Conservation (phyloP, 2,888 invertebrate species). For the Scaptomyza tumidula region DNA sequence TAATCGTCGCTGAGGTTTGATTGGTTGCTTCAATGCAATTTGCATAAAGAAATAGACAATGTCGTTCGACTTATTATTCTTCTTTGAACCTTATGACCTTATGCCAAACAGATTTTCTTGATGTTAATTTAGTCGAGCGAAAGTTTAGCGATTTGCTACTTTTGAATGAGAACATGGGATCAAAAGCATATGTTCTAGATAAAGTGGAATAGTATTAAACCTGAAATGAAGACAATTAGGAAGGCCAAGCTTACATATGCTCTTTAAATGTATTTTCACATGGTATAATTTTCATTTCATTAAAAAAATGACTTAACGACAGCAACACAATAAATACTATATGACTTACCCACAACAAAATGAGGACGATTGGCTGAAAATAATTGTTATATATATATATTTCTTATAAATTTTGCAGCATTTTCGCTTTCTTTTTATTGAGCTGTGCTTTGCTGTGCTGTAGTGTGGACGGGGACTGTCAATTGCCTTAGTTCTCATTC, state of each 20-base stretch:
- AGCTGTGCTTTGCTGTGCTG: constrained; percentile 19
- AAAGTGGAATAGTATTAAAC: neutral
- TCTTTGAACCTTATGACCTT: too few species aligned
- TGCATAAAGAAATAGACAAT: too few species aligned
- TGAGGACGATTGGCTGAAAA: neutral
- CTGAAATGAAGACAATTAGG: neutral
- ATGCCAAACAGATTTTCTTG: too few species aligned
- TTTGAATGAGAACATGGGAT: neutral
- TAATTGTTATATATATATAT: constrained; percentile 51
- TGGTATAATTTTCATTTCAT: neutral
- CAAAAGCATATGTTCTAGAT: neutral
- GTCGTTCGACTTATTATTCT: too few species aligned
- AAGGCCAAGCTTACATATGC: neutral
- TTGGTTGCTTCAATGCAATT: too few species aligned
- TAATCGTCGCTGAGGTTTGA: too few species aligned
- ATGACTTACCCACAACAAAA: neutral
- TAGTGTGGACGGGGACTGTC: constrained; percentile 15
- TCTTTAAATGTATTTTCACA: neutral
- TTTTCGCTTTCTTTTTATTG: constrained; percentile 45
- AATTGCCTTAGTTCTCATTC: neutral
- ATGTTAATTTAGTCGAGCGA: too few species aligned
- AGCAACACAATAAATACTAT: neutral
- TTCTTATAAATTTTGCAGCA: constrained; percentile 52
- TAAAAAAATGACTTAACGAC: neutral
- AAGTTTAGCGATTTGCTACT: too few species aligned